Percentiles rank a stretch among this genome's conserved stretches.
phyloP scores from a whole-genome alignment of 2,888 invertebrate genomes.

The Pseudeuparius sepicola region DNA sequence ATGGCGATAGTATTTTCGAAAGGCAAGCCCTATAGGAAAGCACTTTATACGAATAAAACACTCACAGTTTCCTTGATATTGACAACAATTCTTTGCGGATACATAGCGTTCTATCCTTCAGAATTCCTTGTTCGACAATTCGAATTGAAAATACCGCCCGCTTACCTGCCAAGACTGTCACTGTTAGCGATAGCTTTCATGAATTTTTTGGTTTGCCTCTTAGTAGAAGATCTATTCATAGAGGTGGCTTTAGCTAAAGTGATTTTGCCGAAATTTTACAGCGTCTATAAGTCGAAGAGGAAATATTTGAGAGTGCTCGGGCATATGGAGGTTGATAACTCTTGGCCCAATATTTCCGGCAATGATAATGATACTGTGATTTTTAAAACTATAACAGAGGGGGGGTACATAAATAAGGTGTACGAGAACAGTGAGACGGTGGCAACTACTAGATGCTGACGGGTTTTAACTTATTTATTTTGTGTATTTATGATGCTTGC shows the following conservation, averaged over 20 bases:
- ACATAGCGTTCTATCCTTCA: conserved; percentile 42
- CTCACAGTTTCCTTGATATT: conserved; percentile 42
- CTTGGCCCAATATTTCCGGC: conserved; percentile 20
- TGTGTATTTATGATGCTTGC: too few species aligned
- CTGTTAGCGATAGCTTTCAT: conserved; percentile 43
- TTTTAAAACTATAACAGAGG: too few species aligned
- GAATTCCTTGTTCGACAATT: conserved; percentile 44
- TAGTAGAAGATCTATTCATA: conserved; percentile 48
- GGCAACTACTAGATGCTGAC: too few species aligned
- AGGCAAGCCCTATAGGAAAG: conserved; percentile 54
- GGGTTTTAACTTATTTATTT: too few species aligned
- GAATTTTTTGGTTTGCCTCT: conserved; percentile 45
- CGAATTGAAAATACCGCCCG: conserved; percentile 57
- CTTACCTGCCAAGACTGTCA: conserved; percentile 35
- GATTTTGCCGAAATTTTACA: conserved; percentile 41
- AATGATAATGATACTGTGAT: too few species aligned
- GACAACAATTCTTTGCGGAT: conserved; percentile 42
- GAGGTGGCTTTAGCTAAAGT: conserved; percentile 48
- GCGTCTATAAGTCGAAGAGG: conserved; percentile 20
- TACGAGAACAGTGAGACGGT: too few species aligned
- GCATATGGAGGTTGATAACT: conserved; percentile 20
- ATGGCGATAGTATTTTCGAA: conserved; percentile 54
- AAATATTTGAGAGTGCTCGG: conserved; percentile 23
- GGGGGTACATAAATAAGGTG: too few species aligned
- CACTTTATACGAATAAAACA: conserved; percentile 49